Evolutionary conservation across 2,797 vertebrate genomes (phyloP), one percentile per base, ranked within the genome.

Genomic region (Gadopsis bispinosus): DNA sequence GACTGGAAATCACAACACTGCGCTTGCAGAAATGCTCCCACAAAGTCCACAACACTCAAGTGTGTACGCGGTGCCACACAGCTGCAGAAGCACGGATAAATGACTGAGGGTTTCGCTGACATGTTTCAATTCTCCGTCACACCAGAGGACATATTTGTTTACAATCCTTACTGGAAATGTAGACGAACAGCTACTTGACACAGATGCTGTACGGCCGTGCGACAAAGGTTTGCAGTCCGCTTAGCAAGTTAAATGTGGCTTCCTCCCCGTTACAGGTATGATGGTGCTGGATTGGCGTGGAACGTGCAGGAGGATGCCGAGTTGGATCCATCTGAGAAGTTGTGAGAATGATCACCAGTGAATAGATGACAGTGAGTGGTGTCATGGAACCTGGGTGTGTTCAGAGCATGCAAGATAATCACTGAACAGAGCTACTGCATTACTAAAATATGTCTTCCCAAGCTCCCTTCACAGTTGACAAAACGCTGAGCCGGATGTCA

Each of bases 261-360:
- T 91, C 81, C 67, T 91, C 85, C 85, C 75, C 78, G 62, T 93
- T 83, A 82, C 91, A 67, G 92, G 92, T 94, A 91, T 87, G 94
- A 94, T 90, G 96, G 94, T 90, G 93, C 88, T 79, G 58, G 91
- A 88, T 92, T 89, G 91, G 87, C 53, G 13, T 62, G 73, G 68
- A 63, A 20, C 77, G 63, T 87, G 84, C 89, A 92, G 92, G 86
- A 91, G 58, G 73, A 93, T 88, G 93, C 90, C 33, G 47, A 91
- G 89, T 84, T 83, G 90, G 90, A 41, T 88, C 89, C 90, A 90
- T 93, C 93, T 93, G 91, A 91, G 89, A 77, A 90, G 90, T 93
- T 93, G 89, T 48, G 79, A 89, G 72, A 81, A 55, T 17, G 63
- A 73, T 73, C 56, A 70, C 39, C 60, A 26, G 26, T 73, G 64